A percentile compares a stretch with the other conserved stretches of the same genome.
Evolutionary conservation across 1,140 invertebrate genomes (phyloP).

Genomic region (Trialeurodes vaporariorum): DNA sequence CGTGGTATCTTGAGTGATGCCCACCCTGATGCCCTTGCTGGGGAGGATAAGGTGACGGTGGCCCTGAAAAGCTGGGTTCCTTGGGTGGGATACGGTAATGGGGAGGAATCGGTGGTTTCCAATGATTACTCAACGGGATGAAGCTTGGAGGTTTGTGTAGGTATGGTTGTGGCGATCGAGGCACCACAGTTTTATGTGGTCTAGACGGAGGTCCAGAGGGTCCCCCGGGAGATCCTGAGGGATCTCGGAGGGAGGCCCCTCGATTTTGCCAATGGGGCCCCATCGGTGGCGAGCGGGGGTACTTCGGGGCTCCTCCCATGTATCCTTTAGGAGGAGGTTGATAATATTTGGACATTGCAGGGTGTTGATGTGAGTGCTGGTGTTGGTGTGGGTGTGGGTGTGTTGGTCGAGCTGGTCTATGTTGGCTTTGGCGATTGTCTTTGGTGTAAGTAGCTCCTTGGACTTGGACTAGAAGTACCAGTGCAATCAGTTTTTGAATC

Average conservation of each 20-base stretch:
- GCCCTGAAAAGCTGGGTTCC: background rate
- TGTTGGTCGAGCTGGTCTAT: too few relatives aligned
- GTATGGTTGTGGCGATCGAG: background rate
- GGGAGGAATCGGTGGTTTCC: background rate
- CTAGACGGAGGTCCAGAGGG: background rate
- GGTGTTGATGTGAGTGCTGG: background rate
- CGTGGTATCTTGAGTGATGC: constrained; percentile 21
- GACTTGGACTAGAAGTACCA: background rate
- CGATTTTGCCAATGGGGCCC: background rate
- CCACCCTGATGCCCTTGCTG: background rate
- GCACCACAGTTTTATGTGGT: background rate
- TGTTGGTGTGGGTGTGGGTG: background rate
- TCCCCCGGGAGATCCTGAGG: background rate
- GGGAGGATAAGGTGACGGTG: constrained; percentile 2
- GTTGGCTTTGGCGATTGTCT: background rate
- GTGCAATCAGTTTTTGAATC: background rate
- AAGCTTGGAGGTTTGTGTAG: constrained; percentile 4
- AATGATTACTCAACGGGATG: background rate
- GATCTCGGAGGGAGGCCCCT: constrained; percentile 2
- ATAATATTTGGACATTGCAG: background rate
- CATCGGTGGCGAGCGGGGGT: background rate
- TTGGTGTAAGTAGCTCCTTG: background rate
- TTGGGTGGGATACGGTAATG: background rate
- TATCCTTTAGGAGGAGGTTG: background rate
- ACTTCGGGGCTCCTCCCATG: background rate